These are phyloP conservation scores for Micronycteris hirsuta DNA, from an alignment of 2,113 vertebrate species.

Conservation along the genomic window DNA sequence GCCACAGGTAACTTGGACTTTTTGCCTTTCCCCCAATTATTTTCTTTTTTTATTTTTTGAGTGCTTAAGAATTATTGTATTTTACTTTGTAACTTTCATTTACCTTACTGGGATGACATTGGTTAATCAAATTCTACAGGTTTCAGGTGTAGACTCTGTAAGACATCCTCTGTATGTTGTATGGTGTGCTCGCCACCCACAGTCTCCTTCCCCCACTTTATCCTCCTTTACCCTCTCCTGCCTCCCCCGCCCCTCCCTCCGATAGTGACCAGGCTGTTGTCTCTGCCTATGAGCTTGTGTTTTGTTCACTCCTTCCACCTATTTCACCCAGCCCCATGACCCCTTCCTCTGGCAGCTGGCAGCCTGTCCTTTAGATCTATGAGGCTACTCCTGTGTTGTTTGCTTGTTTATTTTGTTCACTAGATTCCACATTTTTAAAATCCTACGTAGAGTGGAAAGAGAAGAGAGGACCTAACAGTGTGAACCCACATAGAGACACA, in stretches of 20 bases:
- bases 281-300: neutral
- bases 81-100: neutral
- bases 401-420: neutral
- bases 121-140: neutral
- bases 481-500: accelerated
- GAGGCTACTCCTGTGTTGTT: neutral
- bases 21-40: neutral
- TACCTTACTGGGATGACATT: neutral
- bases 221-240: neutral
- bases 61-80: neutral
- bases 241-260: neutral
- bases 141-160: neutral
- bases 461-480: neutral
- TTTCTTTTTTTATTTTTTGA: neutral
- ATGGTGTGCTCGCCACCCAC: neutral
- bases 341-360: neutral
- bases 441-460: neutral
- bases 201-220: neutral
- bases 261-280: neutral
- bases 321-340: neutral
- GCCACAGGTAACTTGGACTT: neutral
- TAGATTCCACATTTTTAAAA: neutral
- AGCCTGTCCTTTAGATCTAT: neutral
- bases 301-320: neutral
- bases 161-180: neutral